Percentiles rank a stretch among this genome's conserved stretches.
These are phyloP conservation scores for Rhopilema esculentum DNA, from an alignment of 30 jellyfish, hydroid and myxozoan genomes.

Conservation along the genomic window DNA sequence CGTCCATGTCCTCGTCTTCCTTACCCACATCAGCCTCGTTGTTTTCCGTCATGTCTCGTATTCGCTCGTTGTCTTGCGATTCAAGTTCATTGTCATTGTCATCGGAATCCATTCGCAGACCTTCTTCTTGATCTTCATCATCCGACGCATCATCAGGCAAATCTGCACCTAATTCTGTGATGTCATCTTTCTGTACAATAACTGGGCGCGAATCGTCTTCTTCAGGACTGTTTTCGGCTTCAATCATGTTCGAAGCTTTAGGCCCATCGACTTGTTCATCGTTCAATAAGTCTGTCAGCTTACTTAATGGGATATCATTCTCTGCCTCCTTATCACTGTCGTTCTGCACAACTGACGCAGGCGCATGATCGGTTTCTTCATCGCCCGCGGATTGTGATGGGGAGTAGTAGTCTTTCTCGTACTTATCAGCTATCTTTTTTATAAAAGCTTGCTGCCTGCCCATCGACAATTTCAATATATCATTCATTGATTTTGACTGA, in stretches of 20 bases:
- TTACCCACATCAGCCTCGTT: constrained; percentile 17
- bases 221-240: constrained; percentile 25
- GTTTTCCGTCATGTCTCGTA: constrained; percentile 39
- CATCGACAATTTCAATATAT: constrained; percentile 56
- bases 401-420: constrained; percentile 57
- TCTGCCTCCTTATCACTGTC: constrained; percentile 22
- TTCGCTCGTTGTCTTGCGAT: constrained; percentile 43
- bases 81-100: constrained; percentile 16
- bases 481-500: constrained; percentile 45
- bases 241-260: background rate
- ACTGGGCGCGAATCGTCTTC: constrained; percentile 24
- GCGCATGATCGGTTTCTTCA: constrained; percentile 8
- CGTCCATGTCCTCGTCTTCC: constrained; percentile 29
- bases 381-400: constrained; percentile 18
- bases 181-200: constrained; percentile 59
- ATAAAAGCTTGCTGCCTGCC: constrained; percentile 72
- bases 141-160: constrained; percentile 32
- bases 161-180: constrained; percentile 34
- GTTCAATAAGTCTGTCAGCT: background rate
- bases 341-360: background rate
- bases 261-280: background rate
- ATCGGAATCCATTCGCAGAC: constrained; percentile 4
- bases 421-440: constrained; percentile 53
- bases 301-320: background rate
- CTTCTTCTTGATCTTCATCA: background rate